A percentile compares a stretch with the other conserved stretches of the same genome.
Evolutionary conservation across 1,140 invertebrate genomes (phyloP).

Genomic region (Ceratina australensis): DNA sequence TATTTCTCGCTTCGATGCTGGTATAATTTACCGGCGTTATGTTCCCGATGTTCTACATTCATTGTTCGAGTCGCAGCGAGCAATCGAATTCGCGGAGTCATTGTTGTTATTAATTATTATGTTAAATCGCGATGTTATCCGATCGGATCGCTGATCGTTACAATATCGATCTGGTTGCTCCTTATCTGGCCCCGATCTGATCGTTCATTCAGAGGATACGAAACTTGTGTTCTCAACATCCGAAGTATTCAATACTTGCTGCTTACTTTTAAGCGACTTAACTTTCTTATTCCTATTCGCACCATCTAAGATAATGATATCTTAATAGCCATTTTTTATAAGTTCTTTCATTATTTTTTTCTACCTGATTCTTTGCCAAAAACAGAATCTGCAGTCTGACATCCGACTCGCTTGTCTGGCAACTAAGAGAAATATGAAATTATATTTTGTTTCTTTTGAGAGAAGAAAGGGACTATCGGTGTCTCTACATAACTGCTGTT

Average conservation of each 20-base stretch:
- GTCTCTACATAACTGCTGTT: neutral
- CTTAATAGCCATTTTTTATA: too few species aligned
- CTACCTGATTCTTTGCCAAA: too few species aligned
- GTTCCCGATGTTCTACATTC: slow-evolving; percentile 24
- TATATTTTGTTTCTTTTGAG: too few species aligned
- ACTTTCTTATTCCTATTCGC: too few species aligned
- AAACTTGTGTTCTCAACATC: neutral
- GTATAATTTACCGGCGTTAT: slow-evolving; percentile 21
- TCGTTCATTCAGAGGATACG: slow-evolving; percentile 15
- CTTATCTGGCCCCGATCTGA: slow-evolving; percentile 3
- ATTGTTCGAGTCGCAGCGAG: slow-evolving; percentile 3
- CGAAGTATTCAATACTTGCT: neutral
- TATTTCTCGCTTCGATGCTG: slow-evolving; percentile 1
- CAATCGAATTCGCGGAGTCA: neutral
- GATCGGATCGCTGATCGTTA: neutral
- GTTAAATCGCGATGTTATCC: slow-evolving; percentile 17
- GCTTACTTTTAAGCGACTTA: too few species aligned
- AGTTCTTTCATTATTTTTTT: too few species aligned
- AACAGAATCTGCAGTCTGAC: too few species aligned
- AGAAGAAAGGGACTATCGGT: neutral
- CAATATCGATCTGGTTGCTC: slow-evolving; percentile 13
- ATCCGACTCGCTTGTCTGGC: too few species aligned
- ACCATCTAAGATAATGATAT: too few species aligned
- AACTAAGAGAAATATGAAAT: too few species aligned
- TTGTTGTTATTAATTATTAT: slow-evolving; percentile 44